phyloP scores from a whole-genome alignment of 2,113 vertebrate genomes.

The Madoqua kirkii region DNA sequence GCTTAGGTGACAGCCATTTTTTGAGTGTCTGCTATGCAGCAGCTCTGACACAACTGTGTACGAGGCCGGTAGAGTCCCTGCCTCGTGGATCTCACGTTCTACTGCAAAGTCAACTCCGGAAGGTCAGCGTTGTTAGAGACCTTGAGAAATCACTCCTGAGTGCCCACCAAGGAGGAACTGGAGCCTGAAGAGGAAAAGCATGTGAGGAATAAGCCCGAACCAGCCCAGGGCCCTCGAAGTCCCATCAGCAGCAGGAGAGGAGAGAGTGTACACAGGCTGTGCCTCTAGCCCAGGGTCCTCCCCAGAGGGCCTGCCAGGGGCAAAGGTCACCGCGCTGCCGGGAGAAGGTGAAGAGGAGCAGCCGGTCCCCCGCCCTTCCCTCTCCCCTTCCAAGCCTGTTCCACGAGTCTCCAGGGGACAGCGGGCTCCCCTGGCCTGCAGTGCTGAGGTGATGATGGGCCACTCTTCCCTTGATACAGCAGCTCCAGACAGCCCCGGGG shows the following conservation, averaged over 20 bases:
- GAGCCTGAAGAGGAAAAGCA: neutral
- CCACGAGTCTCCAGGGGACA: neutral
- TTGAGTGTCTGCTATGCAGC: neutral
- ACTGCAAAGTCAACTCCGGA: fast-evolving
- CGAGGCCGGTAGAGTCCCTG: neutral
- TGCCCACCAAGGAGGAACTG: neutral
- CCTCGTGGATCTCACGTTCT: fast-evolving
- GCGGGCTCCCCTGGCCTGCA: neutral
- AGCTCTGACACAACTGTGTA: neutral
- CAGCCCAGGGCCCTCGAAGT: no score
- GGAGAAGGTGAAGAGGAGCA: neutral
- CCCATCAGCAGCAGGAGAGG: neutral
- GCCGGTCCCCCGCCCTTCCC: neutral
- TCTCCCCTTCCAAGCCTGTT: neutral
- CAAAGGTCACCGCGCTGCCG: neutral
- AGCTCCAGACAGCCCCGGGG: neutral
- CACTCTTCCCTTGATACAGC: neutral
- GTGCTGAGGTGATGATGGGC: neutral
- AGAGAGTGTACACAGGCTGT: neutral
- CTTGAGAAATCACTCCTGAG: neutral
- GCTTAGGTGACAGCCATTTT: neutral
- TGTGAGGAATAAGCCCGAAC: neutral
- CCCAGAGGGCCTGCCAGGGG: neutral
- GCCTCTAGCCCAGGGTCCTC: neutral
- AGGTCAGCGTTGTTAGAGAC: neutral